phyloP scores from a whole-genome alignment of 2,113 vertebrate genomes.

The Colaptes auratus region DNA sequence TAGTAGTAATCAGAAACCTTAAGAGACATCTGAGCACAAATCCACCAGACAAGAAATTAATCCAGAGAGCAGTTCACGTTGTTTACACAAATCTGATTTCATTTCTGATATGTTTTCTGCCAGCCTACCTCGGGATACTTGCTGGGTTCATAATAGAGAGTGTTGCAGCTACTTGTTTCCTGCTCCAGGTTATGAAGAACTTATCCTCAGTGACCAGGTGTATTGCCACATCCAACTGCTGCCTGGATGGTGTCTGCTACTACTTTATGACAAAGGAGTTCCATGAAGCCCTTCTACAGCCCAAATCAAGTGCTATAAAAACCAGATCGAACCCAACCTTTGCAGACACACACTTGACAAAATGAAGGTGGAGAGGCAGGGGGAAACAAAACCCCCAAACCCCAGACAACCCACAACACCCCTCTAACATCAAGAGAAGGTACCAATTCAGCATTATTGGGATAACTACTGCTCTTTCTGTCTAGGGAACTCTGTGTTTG shows the following conservation, averaged over 20 bases:
- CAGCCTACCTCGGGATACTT: constrained; percentile 49
- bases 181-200: background rate
- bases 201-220: background rate
- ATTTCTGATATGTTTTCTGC: constrained; percentile 79
- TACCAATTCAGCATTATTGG: background rate
- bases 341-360: background rate
- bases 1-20: constrained; percentile 59
- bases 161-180: background rate
- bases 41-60: background rate
- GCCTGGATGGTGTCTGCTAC: constrained; percentile 78
- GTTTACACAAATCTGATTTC: constrained; percentile 72
- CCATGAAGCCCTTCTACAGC: background rate
- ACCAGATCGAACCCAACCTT: background rate
- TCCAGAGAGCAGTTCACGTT: constrained; percentile 60
- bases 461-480: background rate
- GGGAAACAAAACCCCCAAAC: background rate
- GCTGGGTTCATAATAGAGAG: background rate
- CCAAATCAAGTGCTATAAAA: background rate
- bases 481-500: background rate
- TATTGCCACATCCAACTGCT: constrained; percentile 76
- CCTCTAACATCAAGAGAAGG: background rate
- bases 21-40: background rate
- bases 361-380: rapidly evolving
- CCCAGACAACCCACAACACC: rapidly evolving
- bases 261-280: constrained; percentile 78